Evolutionary conservation across 2,113 vertebrate genomes (phyloP), one percentile per base, ranked within the genome.

Genomic region (Tyrannus savana): DNA sequence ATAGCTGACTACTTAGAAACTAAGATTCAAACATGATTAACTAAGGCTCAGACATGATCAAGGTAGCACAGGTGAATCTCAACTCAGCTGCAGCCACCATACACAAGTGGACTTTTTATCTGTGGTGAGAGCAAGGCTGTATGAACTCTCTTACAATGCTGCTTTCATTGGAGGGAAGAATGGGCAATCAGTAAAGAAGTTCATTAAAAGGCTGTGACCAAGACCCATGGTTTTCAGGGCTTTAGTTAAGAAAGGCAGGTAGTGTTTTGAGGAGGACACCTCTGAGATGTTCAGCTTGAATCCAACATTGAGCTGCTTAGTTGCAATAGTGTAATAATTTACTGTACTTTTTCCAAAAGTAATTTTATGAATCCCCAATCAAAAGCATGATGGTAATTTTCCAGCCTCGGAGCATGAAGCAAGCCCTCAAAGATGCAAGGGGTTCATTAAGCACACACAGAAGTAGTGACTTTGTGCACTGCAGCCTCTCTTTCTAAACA

Each of bases 301-400:
- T 92, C 49, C 44, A 87, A n/a, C 56, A 73, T 19, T 83, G 76
- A 93, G 67, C 44, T 92, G 47, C 73, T 92, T 69, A 84, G 49
- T 85, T 95, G 86, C 62, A 84, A 59, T n/a, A 63, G 12, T 28
- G 31, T 73, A 86, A 67, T 75, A 85, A 91, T 76, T 89, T 60
- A 75, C 22, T 78, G 42, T 89, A 62, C 35, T 72, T 95, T 91
- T 92, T 81, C 59, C 79, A 83, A 67, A 84, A 90, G 44, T 92
- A 90, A 49, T 87, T 90, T 94, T 73, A 91, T 64, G 47, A 80
- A 83, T 96, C 77, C 46, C 62, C 25, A 62, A 25, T 47, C 60
- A 79, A 71, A 91, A 47, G n/a, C 41, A 18, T 49, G 53, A 95
- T 53, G 35, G 64, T 74, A 56, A 49, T 95, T 96, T 96, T 87